phyloP scores from a whole-genome alignment of 2,113 vertebrate genomes.

The Chloroceryle aenea region DNA sequence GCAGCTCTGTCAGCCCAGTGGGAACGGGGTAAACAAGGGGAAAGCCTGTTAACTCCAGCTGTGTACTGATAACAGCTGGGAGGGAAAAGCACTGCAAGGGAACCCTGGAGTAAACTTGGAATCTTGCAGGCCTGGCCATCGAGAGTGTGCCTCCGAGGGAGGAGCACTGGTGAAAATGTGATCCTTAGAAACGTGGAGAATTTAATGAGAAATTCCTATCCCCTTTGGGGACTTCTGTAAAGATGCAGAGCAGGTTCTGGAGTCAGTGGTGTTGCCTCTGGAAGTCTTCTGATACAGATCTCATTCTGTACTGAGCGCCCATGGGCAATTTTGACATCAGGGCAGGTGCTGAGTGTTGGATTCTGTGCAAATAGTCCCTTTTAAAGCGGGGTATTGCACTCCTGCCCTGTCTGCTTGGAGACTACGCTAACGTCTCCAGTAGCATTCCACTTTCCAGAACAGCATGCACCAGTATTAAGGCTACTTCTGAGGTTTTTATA shows the following conservation, averaged over 20 bases:
- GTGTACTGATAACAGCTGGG: conserved; percentile 32
- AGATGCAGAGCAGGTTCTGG: background rate
- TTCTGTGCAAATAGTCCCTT: background rate
- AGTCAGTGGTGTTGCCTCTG: accelerated
- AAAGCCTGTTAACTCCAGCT: conserved; percentile 57
- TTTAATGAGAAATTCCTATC: background rate
- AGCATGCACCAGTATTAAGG: background rate
- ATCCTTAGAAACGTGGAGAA: background rate
- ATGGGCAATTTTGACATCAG: background rate
- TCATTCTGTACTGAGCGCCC: background rate
- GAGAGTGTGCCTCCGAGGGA: background rate
- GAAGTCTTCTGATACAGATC: background rate
- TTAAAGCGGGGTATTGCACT: background rate
- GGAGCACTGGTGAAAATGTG: background rate
- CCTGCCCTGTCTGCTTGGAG: background rate
- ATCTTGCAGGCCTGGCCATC: background rate
- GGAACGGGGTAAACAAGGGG: conserved; percentile 31
- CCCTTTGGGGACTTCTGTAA: background rate
- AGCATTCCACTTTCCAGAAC: background rate
- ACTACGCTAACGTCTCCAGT: background rate
- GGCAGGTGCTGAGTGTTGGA: background rate
- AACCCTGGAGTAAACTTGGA: conserved; percentile 17
- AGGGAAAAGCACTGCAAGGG: conserved; percentile 16
- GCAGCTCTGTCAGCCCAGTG: conserved; percentile 53
- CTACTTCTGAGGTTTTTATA: background rate